These are phyloP conservation scores for Stegastes partitus DNA, from an alignment of 2,113 vertebrate species.

Conservation along the genomic window DNA sequence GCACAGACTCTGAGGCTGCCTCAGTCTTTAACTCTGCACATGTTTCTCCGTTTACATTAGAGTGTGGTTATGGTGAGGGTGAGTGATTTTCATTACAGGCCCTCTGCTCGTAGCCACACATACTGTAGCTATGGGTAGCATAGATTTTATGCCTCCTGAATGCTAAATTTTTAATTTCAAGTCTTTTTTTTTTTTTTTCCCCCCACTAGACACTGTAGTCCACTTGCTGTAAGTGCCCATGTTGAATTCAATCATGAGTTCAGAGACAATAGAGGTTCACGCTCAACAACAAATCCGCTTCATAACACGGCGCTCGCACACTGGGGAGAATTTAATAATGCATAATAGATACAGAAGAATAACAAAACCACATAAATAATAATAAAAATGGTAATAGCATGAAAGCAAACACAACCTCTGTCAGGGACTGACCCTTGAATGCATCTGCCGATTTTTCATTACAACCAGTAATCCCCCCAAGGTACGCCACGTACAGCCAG, in stretches of 20 bases:
- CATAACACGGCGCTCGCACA: slow-evolving; percentile 13
- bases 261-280: slow-evolving; percentile 34
- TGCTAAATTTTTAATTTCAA: slow-evolving; percentile 41
- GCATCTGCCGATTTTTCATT: slow-evolving; percentile 50
- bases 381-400: slow-evolving; percentile 44
- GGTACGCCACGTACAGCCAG: background rate
- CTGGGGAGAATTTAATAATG: slow-evolving; percentile 42
- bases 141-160: slow-evolving; percentile 1
- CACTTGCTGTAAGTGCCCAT: slow-evolving; percentile 13
- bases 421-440: slow-evolving; percentile 24
- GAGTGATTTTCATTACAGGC: slow-evolving; percentile 48
- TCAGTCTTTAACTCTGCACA: slow-evolving; percentile 70
- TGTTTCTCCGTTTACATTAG: slow-evolving; percentile 71
- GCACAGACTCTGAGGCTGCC: slow-evolving; percentile 69
- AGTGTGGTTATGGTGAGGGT: slow-evolving; percentile 54
- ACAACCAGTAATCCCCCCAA: slow-evolving; percentile 23
- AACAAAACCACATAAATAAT: slow-evolving; percentile 44
- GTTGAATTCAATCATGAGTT: slow-evolving; percentile 36
- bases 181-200: background rate
- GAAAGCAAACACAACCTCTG: slow-evolving; percentile 25
- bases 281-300: slow-evolving; percentile 40
- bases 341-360: slow-evolving; percentile 35
- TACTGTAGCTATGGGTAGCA: background rate
- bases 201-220: background rate
- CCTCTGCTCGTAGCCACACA: slow-evolving; percentile 38